Percentiles rank a stretch among this genome's conserved stretches.
phyloP scores from a whole-genome alignment of 2,113 vertebrate genomes.

The Ophiodon elongatus region DNA sequence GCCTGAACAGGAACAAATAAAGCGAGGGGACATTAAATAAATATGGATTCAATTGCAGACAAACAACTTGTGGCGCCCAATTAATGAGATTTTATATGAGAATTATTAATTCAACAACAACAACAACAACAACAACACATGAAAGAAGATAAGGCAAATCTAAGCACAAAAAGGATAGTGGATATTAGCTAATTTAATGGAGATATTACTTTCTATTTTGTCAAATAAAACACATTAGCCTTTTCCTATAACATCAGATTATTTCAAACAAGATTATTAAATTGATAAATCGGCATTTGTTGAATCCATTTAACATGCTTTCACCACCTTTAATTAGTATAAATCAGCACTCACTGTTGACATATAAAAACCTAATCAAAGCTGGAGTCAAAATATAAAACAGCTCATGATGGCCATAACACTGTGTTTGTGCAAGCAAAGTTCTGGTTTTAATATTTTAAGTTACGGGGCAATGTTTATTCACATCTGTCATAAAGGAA shows the following conservation, averaged over 20 bases:
- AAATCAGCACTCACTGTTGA: slow-evolving; percentile 29
- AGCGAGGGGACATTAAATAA: slow-evolving; percentile 1
- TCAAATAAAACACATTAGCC: neutral
- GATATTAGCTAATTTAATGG: neutral
- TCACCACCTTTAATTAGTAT: slow-evolving; percentile 31
- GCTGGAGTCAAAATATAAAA: slow-evolving; percentile 33
- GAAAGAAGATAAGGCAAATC: neutral
- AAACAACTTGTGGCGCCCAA: neutral
- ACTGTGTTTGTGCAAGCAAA: slow-evolving; percentile 37
- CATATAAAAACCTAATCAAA: slow-evolving; percentile 54
- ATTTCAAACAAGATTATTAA: slow-evolving; percentile 9
- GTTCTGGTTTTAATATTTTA: slow-evolving; percentile 71
- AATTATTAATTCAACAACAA: slow-evolving; percentile 22
- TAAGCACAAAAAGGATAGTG: neutral
- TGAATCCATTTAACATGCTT: slow-evolving; percentile 12
- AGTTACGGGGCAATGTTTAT: slow-evolving; percentile 66
- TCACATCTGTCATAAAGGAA: slow-evolving; percentile 74
- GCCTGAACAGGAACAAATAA: neutral
- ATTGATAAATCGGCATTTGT: slow-evolving; percentile 11
- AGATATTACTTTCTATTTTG: neutral
- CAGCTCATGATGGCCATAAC: slow-evolving; percentile 24
- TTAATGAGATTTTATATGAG: slow-evolving; percentile 15
- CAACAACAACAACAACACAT: neutral
- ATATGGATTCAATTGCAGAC: slow-evolving; percentile 18
- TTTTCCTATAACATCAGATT: slow-evolving; percentile 23